These are phyloP conservation scores for Mico argentatus DNA, from an alignment of 2,797 vertebrate species.

Conservation along the genomic window DNA sequence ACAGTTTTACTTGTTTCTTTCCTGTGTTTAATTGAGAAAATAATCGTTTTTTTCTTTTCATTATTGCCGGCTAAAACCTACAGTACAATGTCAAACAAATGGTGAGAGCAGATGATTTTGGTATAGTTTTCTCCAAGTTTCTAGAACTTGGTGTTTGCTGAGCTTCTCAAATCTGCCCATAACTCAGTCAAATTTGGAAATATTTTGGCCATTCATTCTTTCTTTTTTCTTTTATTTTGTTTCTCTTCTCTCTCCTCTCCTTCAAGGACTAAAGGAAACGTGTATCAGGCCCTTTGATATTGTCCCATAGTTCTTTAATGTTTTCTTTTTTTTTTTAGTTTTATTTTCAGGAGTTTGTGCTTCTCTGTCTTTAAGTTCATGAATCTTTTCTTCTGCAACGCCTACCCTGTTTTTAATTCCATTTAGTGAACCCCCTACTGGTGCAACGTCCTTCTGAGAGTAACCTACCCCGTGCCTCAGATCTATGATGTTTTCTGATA, in stretches of 20 bases:
- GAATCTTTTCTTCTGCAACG: background rate
- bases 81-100: background rate
- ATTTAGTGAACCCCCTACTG: background rate
- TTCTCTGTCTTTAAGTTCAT: conserved; percentile 6
- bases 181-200: background rate
- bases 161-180: background rate
- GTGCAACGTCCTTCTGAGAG: background rate
- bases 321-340: background rate
- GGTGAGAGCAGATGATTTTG: background rate
- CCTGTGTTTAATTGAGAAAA: background rate
- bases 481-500: background rate
- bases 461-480: background rate
- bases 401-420: background rate
- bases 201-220: background rate
- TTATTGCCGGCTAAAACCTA: background rate
- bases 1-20: background rate
- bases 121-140: background rate
- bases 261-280: background rate
- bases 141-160: background rate
- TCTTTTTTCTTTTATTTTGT: background rate
- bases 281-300: background rate
- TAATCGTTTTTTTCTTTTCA: background rate
- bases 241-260: background rate
- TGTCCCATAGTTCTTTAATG: background rate
- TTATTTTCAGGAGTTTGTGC: background rate